phyloP scores from a whole-genome alignment of 2,888 invertebrate genomes.

The Acanthacorydalis orientalis region DNA sequence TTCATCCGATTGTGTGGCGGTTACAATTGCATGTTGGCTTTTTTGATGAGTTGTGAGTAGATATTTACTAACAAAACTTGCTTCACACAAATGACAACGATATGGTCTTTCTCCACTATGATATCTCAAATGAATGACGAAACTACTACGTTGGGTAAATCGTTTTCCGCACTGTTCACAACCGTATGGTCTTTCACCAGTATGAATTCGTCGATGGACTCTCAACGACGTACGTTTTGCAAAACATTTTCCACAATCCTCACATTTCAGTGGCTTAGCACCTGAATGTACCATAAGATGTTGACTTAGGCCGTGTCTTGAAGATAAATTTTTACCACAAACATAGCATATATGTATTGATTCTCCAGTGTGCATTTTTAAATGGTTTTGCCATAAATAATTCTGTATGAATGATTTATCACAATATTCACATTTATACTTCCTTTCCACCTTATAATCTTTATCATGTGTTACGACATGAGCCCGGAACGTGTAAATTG shows the following conservation, averaged over 20 bases:
- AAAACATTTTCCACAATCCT: conserved; percentile 1
- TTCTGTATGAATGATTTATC: neutral
- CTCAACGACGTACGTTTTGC: neutral
- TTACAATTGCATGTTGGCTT: no score
- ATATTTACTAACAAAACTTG: conserved; percentile 17
- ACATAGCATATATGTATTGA: neutral
- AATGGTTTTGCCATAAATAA: neutral
- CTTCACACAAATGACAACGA: conserved; percentile 29
- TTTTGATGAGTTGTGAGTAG: no score
- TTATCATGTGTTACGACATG: neutral
- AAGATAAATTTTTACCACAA: neutral
- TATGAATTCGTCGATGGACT: neutral
- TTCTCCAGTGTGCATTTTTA: neutral
- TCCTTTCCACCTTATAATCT: neutral
- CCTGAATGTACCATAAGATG: neutral
- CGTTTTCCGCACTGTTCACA: conserved; percentile 20
- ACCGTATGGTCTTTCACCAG: neutral
- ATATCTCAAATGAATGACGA: conserved; percentile 24
- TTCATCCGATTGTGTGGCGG: no score
- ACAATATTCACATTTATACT: neutral
- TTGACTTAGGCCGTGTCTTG: neutral
- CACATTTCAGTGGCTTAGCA: neutral
- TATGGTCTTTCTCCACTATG: conserved; percentile 25
- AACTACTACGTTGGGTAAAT: conserved; percentile 29
- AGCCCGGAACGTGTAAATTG: neutral